Conservation (phyloP, 2,113 vertebrate genomes). For the Aleadryas rufinucha region DNA sequence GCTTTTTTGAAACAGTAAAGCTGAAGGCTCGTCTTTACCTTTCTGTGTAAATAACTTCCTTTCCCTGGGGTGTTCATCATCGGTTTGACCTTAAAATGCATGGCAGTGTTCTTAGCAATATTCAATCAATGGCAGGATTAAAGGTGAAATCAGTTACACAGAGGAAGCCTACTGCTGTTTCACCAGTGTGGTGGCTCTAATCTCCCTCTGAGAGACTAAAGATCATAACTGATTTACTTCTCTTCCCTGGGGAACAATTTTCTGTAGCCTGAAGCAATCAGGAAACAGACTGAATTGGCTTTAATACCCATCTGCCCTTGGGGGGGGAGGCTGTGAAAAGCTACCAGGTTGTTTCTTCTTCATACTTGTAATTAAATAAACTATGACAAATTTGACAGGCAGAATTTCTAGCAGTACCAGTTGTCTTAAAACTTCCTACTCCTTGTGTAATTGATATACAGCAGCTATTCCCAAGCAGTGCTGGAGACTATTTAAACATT, state of each 20-base stretch:
- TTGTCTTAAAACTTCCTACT: conserved; percentile 39
- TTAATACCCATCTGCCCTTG: conserved; percentile 67
- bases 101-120: conserved; percentile 66
- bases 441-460: not conserved
- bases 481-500: not conserved
- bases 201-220: conserved; percentile 74
- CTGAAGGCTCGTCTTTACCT: conserved; percentile 23
- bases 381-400: conserved; percentile 75
- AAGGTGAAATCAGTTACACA: conserved; percentile 76
- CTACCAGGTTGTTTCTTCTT: conserved; percentile 70
- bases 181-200: conserved; percentile 71
- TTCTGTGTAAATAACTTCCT: conserved; percentile 63
- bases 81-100: conserved; percentile 65
- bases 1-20: conserved; percentile 11
- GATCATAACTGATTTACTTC: conserved; percentile 80
- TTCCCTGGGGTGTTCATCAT: conserved; percentile 64
- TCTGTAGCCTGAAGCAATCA: conserved; percentile 77
- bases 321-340: conserved; percentile 61
- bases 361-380: conserved; percentile 83
- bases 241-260: conserved; percentile 78
- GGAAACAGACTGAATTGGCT: conserved; percentile 75
- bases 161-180: conserved; percentile 70
- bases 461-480: not conserved
- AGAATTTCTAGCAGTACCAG: conserved; percentile 43
- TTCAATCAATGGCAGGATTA: conserved; percentile 75